Conservation (phyloP, 2,113 vertebrate species). For the Anhinga anhinga region DNA sequence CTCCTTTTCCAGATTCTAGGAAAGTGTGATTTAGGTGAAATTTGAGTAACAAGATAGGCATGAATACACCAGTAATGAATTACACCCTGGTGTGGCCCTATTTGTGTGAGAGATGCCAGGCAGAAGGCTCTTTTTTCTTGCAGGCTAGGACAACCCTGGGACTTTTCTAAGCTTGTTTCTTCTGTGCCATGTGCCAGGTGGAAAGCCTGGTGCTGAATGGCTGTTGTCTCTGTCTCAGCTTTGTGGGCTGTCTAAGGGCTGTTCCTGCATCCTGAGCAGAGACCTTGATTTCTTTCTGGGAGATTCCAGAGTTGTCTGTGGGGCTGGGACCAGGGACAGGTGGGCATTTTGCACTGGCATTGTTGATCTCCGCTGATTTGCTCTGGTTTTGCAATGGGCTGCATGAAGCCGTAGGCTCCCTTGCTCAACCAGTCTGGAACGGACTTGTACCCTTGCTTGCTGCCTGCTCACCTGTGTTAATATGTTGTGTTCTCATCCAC, state of each 20-base stretch:
- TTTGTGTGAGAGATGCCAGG: background rate
- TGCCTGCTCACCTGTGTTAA: background rate
- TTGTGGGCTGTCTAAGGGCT: background rate
- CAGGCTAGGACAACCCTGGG: background rate
- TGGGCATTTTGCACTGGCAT: background rate
- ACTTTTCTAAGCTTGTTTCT: background rate
- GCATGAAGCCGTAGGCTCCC: background rate
- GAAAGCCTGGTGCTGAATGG: background rate
- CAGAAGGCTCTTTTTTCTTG: background rate
- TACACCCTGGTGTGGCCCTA: fast-evolving
- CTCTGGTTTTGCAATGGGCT: background rate
- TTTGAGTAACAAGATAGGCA: background rate
- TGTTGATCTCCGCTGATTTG: background rate
- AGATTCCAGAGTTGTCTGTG: background rate
- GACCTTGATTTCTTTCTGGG: background rate
- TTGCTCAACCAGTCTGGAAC: background rate
- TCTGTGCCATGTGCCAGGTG: background rate
- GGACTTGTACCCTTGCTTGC: background rate
- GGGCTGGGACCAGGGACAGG: background rate
- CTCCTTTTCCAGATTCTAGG: background rate
- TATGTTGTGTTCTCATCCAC: background rate
- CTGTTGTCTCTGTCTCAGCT: background rate
- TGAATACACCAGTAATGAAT: background rate
- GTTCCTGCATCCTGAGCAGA: background rate
- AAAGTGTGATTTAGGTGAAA: background rate